A percentile compares a stretch with the other conserved stretches of the same genome.
Conservation (phyloP, 1,140 invertebrate genomes). For the Drosophila setifemur region DNA sequence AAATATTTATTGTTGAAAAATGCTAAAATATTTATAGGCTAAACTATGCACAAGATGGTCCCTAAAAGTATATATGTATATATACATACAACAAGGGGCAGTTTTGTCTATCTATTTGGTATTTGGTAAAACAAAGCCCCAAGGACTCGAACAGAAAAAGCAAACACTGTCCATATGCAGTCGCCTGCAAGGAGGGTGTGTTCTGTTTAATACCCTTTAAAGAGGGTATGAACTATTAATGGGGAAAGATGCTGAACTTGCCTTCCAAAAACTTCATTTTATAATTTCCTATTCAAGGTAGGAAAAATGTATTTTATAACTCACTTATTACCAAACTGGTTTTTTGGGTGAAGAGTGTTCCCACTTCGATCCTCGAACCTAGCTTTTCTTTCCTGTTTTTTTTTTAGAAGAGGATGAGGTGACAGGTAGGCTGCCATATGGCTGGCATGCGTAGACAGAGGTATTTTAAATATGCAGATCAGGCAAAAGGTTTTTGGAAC, state of each 20-base stretch:
- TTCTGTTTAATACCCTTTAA: too few species aligned
- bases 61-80: conserved; percentile 1
- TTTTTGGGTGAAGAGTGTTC: too few species aligned
- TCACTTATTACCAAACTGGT: too few species aligned
- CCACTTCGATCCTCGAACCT: too few species aligned
- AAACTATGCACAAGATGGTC: conserved; percentile 55
- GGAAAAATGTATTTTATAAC: too few species aligned
- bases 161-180: conserved; percentile 13
- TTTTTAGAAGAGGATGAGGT: conserved; percentile 2
- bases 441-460: conserved; percentile 43
- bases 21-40: conserved; percentile 64
- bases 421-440: conserved; percentile 33
- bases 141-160: conserved; percentile 18
- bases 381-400: not conserved
- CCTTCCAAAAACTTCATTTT: too few species aligned
- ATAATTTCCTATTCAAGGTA: too few species aligned
- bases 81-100: too few species aligned
- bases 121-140: conserved; percentile 45
- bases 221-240: too few species aligned
- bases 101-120: conserved; percentile 31
- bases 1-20: conserved; percentile 75
- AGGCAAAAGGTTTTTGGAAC: conserved; percentile 49
- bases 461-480: conserved; percentile 71
- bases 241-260: too few species aligned
- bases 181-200: conserved; percentile 21